Conservation (phyloP, 2,113 vertebrate species). For the Mirounga angustirostris region DNA sequence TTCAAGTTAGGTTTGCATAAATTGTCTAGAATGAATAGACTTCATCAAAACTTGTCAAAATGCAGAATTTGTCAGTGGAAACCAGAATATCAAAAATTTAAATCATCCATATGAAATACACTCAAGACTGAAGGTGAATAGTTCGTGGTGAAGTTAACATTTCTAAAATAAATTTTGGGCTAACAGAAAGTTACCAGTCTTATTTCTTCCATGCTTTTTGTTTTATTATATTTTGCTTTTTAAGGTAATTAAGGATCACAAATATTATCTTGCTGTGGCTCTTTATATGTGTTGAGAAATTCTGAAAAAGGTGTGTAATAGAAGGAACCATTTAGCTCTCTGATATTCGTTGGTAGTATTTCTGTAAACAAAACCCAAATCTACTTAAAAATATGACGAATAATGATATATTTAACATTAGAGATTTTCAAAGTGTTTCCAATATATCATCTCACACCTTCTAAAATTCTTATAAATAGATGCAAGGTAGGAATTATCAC, state of each 20-base stretch:
- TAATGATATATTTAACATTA: slow-evolving; percentile 38
- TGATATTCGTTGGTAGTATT: neutral
- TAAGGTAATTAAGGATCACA: slow-evolving; percentile 48
- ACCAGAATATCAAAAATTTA: slow-evolving; percentile 73
- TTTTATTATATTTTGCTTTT: slow-evolving; percentile 33
- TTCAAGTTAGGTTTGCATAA: slow-evolving; percentile 74
- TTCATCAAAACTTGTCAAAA: slow-evolving; percentile 81
- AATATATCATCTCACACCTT: neutral
- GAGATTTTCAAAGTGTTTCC: neutral
- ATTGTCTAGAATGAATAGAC: slow-evolving; percentile 79
- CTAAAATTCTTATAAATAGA: slow-evolving; percentile 5
- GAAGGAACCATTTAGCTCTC: neutral
- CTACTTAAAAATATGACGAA: slow-evolving; percentile 35
- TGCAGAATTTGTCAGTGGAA: slow-evolving; percentile 73
- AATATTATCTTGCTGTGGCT: slow-evolving; percentile 22
- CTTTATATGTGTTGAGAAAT: slow-evolving; percentile 46
- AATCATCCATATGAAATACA: slow-evolving; percentile 58
- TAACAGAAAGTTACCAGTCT: slow-evolving; percentile 46
- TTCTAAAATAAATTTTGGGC: slow-evolving; percentile 56
- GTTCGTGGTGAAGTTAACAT: slow-evolving; percentile 69
- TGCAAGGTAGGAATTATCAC: slow-evolving; percentile 4
- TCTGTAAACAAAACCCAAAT: slow-evolving; percentile 28
- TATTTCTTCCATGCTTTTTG: slow-evolving; percentile 16
- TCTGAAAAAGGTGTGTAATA: neutral
- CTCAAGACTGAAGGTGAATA: slow-evolving; percentile 67